Evolutionary conservation across 2,888 invertebrate genomes (phyloP), one percentile per base, ranked within the genome.

Genomic region (Drosophila barbarae): DNA sequence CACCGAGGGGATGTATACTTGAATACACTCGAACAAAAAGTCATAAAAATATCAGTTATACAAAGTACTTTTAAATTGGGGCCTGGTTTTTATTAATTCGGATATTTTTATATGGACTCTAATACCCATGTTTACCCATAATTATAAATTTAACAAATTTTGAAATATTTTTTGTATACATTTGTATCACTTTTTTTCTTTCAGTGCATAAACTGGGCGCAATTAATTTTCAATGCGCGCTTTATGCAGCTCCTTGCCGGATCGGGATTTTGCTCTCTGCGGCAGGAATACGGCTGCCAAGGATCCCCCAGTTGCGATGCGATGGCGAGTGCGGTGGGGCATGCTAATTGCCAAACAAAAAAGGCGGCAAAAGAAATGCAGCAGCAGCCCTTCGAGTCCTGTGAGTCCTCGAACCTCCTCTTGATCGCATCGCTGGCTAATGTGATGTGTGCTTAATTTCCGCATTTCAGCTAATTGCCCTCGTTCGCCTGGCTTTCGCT

Each of bases 211-310:
- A 44, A 36, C 42, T 36, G 53, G 69, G 64, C 68, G 84, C 80
- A 85, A 81, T 81, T 81, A 84, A 81, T 85, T 81, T 85, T 73
- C 81, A 81, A 83, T 85, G 84, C 52, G 56, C 66, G 72, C 81
- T 80, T 82, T 79, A 77, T 82, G 79, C 73, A 73, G 73, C 83
- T 72, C 58, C 72, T 67, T 66, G 59, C 51, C 57, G 38, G 64
- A 36, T 49, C 41, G 18, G 18, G 18, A 47, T 54, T 60, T 68
- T 76, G 72, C 72, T 63, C 66, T 58, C 55, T 69, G 74, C 47
- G 74, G 63, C 74, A 58, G 73, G 56, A 64, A 58, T 70, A 57
- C 51, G 65, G 64, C 60, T 70, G 56, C 69, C 66, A 58, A 64
- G 57, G 64, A 47, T 65, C 50, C 60, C 44, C 39, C 50, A 38